phyloP scores from a whole-genome alignment of 2,797 vertebrate species.

The Bryconaethiops microstoma region DNA sequence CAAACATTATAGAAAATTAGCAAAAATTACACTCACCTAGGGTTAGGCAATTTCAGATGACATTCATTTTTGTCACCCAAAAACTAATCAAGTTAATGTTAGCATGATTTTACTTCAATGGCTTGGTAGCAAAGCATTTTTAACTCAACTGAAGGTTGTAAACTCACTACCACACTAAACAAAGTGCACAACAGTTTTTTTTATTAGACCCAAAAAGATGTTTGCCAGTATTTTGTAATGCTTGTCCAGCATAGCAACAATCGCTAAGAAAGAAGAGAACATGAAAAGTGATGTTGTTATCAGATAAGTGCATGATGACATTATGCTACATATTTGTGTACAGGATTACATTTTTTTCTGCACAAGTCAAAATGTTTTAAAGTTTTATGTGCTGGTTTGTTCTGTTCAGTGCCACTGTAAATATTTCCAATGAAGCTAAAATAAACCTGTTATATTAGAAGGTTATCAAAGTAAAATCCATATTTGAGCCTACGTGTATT shows the following conservation, averaged over 20 bases:
- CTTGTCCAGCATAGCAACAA: neutral
- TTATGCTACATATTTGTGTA: neutral
- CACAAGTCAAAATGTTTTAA: neutral
- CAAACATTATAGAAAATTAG: too few relatives aligned
- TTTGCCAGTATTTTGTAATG: neutral
- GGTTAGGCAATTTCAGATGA: too few relatives aligned
- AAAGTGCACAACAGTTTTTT: neutral
- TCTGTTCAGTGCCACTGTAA: neutral
- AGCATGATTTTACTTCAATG: too few relatives aligned
- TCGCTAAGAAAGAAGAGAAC: neutral
- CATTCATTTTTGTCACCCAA: too few relatives aligned
- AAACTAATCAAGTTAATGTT: too few relatives aligned
- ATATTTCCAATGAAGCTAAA: neutral
- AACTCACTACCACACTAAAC: neutral
- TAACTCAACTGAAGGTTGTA: too few relatives aligned
- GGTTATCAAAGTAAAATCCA: constrained; percentile 50
- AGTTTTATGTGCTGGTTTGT: neutral
- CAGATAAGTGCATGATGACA: neutral
- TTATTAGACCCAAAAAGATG: neutral
- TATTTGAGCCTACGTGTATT: constrained; percentile 47
- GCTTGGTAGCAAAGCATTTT: too few relatives aligned
- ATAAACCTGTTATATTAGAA: constrained; percentile 60
- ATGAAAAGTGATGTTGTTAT: neutral
- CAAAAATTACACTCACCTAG: too few relatives aligned
- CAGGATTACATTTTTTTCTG: neutral